These are phyloP conservation scores for Gouania willdenowi DNA, from an alignment of 2,797 vertebrate species.

Conservation along the genomic window DNA sequence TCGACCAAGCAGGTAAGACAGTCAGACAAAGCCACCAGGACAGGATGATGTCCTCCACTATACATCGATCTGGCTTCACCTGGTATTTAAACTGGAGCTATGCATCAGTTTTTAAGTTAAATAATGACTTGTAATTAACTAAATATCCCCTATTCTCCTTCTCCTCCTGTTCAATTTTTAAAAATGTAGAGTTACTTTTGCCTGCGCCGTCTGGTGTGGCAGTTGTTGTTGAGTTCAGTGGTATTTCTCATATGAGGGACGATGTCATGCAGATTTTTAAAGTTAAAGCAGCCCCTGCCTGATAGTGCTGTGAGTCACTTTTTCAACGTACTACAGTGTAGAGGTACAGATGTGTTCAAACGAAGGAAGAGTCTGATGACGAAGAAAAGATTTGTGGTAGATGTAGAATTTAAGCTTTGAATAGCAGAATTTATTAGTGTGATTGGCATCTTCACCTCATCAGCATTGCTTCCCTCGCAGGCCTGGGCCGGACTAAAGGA, in stretches of 20 bases:
- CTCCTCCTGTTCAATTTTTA: constrained; percentile 12
- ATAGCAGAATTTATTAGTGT: constrained; percentile 8
- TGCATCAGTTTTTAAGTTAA: constrained; percentile 31
- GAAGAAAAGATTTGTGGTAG: neutral
- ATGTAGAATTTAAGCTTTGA: constrained; percentile 11
- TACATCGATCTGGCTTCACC: constrained; percentile 3
- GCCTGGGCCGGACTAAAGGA: neutral
- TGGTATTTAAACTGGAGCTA: constrained; percentile 53
- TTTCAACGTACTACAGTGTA: too few species aligned
- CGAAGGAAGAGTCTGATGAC: neutral
- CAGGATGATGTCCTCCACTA: too few species aligned
- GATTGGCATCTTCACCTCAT: constrained; percentile 24
- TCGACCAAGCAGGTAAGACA: too few species aligned
- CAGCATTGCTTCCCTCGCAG: constrained; percentile 16
- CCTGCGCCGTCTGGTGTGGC: constrained; percentile 14
- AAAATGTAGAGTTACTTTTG: neutral
- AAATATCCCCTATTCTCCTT: constrained; percentile 5
- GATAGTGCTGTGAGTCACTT: constrained; percentile 11
- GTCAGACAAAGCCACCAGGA: too few species aligned
- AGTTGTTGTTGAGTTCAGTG: constrained; percentile 13
- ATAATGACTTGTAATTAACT: too few species aligned
- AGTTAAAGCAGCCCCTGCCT: neutral
- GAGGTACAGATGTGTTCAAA: neutral
- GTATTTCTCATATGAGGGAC: constrained; percentile 36
- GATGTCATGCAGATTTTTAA: constrained; percentile 31